phyloP scores from a whole-genome alignment of 2,113 vertebrate species.

The Centropristis striata region DNA sequence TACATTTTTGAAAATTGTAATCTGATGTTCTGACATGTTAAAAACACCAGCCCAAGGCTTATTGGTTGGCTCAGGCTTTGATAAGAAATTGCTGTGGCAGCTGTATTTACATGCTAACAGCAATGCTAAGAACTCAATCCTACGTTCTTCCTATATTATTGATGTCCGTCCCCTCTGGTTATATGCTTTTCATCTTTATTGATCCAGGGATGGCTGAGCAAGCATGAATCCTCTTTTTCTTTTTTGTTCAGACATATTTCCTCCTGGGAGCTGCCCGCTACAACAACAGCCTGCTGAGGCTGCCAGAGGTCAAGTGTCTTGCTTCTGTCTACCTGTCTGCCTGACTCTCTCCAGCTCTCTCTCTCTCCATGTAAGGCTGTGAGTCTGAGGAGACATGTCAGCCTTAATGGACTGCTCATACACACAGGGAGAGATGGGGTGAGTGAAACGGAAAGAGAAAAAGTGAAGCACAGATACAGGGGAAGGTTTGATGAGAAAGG shows the following conservation, averaged over 20 bases:
- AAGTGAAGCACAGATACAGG: background rate
- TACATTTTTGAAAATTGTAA: too few relatives aligned
- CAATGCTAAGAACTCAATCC: background rate
- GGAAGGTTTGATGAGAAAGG: background rate
- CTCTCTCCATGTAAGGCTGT: slow-evolving; percentile 49
- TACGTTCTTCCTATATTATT: background rate
- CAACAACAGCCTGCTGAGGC: slow-evolving; percentile 6
- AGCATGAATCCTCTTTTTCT: slow-evolving; percentile 4
- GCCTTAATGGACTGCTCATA: slow-evolving; percentile 35
- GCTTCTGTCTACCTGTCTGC: slow-evolving; percentile 38
- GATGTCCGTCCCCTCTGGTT: background rate
- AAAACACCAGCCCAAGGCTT: background rate
- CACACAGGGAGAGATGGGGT: slow-evolving; percentile 11
- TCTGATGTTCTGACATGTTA: background rate
- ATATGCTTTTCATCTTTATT: background rate
- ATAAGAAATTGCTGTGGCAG: background rate
- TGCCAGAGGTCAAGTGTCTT: slow-evolving; percentile 44
- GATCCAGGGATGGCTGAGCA: background rate
- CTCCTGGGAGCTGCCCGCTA: background rate
- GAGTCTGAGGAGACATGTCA: slow-evolving; percentile 19
- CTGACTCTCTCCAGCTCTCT: background rate
- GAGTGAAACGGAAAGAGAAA: background rate
- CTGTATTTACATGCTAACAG: slow-evolving; percentile 4
- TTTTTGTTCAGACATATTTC: slow-evolving; percentile 11
- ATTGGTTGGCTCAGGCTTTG: background rate